These are phyloP conservation scores for Halcyon chelicuti DNA, from an alignment of 2,797 vertebrate genomes.

Conservation along the genomic window DNA sequence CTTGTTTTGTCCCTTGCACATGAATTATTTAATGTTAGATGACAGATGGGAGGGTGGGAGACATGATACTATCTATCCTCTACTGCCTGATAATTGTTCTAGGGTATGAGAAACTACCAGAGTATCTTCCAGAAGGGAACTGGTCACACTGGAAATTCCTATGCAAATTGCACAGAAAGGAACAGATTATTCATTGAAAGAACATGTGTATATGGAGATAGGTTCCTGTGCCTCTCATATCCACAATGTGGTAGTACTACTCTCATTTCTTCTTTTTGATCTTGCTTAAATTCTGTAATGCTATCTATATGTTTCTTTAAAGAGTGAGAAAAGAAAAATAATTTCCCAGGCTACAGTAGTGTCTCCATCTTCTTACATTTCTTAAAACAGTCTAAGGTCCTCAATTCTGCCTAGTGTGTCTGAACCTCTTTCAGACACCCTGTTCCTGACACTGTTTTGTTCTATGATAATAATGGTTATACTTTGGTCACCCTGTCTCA, in stretches of 20 bases:
- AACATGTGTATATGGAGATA: not conserved
- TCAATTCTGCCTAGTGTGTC: not conserved
- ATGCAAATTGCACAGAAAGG: not conserved
- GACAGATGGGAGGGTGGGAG: not conserved
- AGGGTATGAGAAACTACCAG: too few species aligned
- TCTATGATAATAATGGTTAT: not conserved
- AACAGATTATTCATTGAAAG: not conserved
- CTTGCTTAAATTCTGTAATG: not conserved
- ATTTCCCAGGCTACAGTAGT: not conserved
- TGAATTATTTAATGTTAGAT: not conserved
- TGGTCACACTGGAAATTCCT: not conserved
- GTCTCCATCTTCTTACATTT: not conserved
- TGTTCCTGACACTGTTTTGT: not conserved
- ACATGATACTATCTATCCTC: too few species aligned
- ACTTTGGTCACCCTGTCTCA: not conserved
- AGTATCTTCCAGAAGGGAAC: not conserved
- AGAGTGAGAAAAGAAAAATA: not conserved
- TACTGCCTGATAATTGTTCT: too few species aligned
- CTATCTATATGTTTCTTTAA: not conserved
- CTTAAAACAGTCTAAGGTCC: not conserved
- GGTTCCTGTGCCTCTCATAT: not conserved
- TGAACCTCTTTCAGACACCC: not conserved
- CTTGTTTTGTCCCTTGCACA: not conserved
- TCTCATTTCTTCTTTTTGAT: not conserved
- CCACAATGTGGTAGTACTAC: not conserved